Conservation (phyloP, 1,140 invertebrate species). For the Philaenus spumarius region DNA sequence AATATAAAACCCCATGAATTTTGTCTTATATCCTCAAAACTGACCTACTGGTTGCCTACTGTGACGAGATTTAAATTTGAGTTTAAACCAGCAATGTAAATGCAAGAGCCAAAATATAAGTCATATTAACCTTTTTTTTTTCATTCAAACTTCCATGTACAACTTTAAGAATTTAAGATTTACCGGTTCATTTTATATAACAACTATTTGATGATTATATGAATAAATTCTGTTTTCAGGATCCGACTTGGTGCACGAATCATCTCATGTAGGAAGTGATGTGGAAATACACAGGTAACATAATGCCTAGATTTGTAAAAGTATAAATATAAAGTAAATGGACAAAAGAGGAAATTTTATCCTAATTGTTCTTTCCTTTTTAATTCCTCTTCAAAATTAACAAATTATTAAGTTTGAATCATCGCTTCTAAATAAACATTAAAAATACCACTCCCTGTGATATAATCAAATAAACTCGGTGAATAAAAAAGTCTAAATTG, state of each 20-base stretch:
- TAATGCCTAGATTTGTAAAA: too few relatives aligned
- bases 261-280: slow-evolving; percentile 26
- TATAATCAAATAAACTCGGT: too few relatives aligned
- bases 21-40: neutral
- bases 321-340: too few relatives aligned
- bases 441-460: too few relatives aligned
- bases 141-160: neutral
- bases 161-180: slow-evolving; percentile 4
- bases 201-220: neutral
- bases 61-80: neutral
- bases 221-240: slow-evolving; percentile 16
- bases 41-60: too few relatives aligned
- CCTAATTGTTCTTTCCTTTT: too few relatives aligned
- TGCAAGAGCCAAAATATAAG: neutral
- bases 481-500: too few relatives aligned
- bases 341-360: too few relatives aligned
- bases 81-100: neutral
- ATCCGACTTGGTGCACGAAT: slow-evolving; percentile 27
- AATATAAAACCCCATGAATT: neutral
- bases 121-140: neutral
- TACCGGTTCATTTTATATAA: neutral
- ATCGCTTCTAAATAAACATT: too few relatives aligned
- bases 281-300: slow-evolving; percentile 27
- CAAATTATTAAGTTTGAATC: too few relatives aligned
- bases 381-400: too few relatives aligned